These are phyloP conservation scores for Mactra quadrangularis DNA, from an alignment of 1,140 invertebrate genomes.

Conservation along the genomic window DNA sequence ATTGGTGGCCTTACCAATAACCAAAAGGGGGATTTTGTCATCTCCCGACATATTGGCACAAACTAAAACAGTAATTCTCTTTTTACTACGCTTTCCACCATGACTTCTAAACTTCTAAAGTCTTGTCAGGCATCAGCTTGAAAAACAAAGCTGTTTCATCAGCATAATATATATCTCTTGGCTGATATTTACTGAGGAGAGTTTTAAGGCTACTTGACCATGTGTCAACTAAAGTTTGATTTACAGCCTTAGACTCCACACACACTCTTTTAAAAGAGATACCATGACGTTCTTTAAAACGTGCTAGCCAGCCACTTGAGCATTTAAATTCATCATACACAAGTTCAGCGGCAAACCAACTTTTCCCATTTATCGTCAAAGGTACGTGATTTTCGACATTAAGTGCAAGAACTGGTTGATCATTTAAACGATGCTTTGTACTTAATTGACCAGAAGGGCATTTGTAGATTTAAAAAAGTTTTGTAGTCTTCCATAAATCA, in stretches of 20 bases:
- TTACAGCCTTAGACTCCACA: constrained; percentile 22
- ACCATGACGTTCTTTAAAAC: constrained; percentile 29
- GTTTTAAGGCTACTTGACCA: neutral
- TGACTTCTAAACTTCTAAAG: constrained; percentile 34
- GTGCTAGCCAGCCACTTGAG: constrained; percentile 9
- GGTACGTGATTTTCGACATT: too few species aligned
- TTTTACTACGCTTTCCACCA: constrained; percentile 61
- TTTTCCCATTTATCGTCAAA: too few species aligned
- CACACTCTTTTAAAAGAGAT: constrained; percentile 32
- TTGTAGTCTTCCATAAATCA: too few species aligned
- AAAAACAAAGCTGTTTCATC: constrained; percentile 63
- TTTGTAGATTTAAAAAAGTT: too few species aligned
- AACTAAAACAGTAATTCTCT: constrained; percentile 65
- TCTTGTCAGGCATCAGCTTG: constrained; percentile 41
- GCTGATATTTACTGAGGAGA: neutral
- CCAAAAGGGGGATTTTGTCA: constrained; percentile 63
- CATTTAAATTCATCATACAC: constrained; percentile 5
- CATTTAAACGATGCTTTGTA: too few species aligned
- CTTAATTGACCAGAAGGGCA: too few species aligned
- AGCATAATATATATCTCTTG: constrained; percentile 51
- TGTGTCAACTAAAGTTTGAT: neutral
- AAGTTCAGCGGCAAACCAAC: constrained; percentile 20
- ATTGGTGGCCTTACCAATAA: constrained; percentile 62
- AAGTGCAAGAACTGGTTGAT: too few species aligned
- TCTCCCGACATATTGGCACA: constrained; percentile 66